A percentile compares a stretch with the other conserved stretches of the same genome.
phyloP scores from a whole-genome alignment of 2,888 invertebrate species.

The Acrobasis consociella region DNA sequence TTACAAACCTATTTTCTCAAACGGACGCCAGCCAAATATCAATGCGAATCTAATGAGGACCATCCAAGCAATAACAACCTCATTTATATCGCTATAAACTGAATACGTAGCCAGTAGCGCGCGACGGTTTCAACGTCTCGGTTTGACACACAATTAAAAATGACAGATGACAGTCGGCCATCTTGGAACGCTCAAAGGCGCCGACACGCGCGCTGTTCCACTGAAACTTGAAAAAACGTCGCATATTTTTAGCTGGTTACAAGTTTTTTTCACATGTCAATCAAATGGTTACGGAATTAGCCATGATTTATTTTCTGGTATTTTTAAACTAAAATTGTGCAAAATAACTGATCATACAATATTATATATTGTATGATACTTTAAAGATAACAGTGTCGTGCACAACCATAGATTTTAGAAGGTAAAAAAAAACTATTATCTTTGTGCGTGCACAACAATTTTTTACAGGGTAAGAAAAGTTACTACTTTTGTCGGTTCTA shows the following conservation, averaged over 20 bases:
- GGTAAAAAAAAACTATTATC: too few relatives aligned
- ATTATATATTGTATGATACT: too few relatives aligned
- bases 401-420: too few relatives aligned
- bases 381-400: too few relatives aligned
- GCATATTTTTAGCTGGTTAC: conserved; percentile 66
- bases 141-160: conserved; percentile 81
- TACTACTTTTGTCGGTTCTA: too few relatives aligned
- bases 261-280: conserved; percentile 55
- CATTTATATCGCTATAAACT: conserved; percentile 79
- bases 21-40: conserved; percentile 41
- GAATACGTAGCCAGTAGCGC: conserved; percentile 73
- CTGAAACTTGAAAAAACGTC: conserved; percentile 50
- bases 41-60: conserved; percentile 63
- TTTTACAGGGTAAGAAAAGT: too few relatives aligned
- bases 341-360: not conserved
- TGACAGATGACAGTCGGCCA: conserved; percentile 76
- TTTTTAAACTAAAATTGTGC: not conserved
- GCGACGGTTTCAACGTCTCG: conserved; percentile 51
- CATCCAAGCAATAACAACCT: conserved; percentile 57
- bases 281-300: conserved; percentile 37
- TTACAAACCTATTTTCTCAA: conserved; percentile 23
- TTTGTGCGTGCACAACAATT: too few relatives aligned
- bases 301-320: conserved; percentile 23
- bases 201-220: conserved; percentile 42
- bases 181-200: conserved; percentile 66